A percentile compares a stretch with the other conserved stretches of the same genome.
Conservation (phyloP, 2,113 vertebrate species). For the Alethe diademata region DNA sequence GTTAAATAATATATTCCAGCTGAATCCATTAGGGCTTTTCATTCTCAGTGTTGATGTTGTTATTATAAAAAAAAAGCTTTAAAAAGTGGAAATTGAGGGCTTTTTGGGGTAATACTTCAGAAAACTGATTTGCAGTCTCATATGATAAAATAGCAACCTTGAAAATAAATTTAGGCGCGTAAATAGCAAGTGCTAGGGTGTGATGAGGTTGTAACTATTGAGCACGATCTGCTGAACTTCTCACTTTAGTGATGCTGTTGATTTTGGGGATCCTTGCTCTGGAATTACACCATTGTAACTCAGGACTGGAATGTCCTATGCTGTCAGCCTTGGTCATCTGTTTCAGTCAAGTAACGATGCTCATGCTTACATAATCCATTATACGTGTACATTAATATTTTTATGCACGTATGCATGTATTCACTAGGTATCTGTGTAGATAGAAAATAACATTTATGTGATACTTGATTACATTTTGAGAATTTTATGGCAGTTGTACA, state of each 20-base stretch:
- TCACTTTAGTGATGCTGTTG: not conserved
- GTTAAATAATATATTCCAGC: not conserved
- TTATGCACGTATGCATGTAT: not conserved
- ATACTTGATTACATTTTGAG: not conserved
- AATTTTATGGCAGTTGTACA: not conserved
- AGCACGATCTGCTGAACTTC: not conserved
- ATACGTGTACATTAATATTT: not conserved
- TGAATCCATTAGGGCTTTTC: not conserved
- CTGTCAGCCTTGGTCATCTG: not conserved
- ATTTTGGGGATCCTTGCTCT: not conserved
- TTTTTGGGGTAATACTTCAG: not conserved
- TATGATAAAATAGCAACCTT: not conserved
- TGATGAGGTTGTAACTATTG: not conserved
- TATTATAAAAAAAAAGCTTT: not conserved
- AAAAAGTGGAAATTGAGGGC: not conserved
- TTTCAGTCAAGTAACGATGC: not conserved
- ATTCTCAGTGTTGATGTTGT: not conserved
- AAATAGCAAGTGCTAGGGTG: not conserved
- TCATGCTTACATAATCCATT: not conserved
- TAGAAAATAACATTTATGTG: not conserved
- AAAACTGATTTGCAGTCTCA: not conserved
- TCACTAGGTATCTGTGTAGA: not conserved
- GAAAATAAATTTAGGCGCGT: not conserved
- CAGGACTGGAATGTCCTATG: not conserved
- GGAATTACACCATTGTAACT: not conserved